Conservation (phyloP, 2,113 vertebrate species). For the Anoura caudifer region DNA sequence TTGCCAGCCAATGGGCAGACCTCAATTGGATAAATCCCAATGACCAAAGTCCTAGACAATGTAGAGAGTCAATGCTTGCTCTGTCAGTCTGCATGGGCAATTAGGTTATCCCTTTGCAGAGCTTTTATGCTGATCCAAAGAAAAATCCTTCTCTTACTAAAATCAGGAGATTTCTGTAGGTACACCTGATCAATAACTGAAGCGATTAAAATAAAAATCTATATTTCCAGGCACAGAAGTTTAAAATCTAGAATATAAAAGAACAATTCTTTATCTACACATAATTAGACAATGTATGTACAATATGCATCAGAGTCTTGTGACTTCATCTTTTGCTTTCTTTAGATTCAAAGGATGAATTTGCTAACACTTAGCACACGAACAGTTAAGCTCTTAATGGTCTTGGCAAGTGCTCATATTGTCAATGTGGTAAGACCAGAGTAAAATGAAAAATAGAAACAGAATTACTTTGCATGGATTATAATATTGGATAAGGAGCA, state of each 20-base stretch:
- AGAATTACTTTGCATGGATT: not conserved
- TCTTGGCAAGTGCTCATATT: not conserved
- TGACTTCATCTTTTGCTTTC: not conserved
- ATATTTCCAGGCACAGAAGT: not conserved
- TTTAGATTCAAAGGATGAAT: not conserved
- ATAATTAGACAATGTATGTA: not conserved
- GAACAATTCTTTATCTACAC: not conserved
- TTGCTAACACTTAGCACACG: not conserved
- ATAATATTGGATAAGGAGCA: not conserved
- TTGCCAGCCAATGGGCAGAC: not conserved
- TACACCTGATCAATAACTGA: not conserved
- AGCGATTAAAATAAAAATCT: not conserved
- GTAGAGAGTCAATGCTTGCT: not conserved
- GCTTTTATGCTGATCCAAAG: not conserved
- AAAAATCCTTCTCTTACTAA: not conserved
- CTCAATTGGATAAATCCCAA: not conserved
- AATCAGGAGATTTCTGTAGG: not conserved
- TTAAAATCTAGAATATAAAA: not conserved
- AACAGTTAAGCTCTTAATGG: not conserved
- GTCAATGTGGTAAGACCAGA: not conserved
- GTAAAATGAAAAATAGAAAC: slow-evolving; percentile 19
- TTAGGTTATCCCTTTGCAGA: not conserved
- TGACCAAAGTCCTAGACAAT: not conserved
- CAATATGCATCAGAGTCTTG: not conserved
- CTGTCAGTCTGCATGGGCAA: not conserved